phyloP scores from a whole-genome alignment of 2,888 invertebrate species.

The Argynnis bischoffii region DNA sequence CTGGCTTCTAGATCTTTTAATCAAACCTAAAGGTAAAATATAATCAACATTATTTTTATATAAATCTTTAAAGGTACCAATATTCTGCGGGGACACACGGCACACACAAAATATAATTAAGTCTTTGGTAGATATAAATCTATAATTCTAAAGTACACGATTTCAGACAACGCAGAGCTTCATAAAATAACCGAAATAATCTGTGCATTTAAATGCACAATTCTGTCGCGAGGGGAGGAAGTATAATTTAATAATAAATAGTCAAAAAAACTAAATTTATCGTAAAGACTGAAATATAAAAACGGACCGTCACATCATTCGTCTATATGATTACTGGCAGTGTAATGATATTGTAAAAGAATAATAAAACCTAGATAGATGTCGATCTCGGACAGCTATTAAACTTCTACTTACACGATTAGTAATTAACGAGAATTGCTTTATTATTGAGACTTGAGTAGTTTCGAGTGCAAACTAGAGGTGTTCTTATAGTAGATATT shows the following conservation, averaged over 20 bases:
- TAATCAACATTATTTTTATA: constrained; percentile 4
- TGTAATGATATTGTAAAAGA: constrained; percentile 72
- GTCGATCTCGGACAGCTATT: constrained; percentile 54
- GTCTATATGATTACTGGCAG: constrained; percentile 79
- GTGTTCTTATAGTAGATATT: constrained; percentile 76
- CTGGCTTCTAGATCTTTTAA: not conserved
- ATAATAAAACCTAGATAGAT: constrained; percentile 54
- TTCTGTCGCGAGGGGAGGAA: constrained; percentile 45
- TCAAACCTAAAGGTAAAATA: constrained; percentile 2
- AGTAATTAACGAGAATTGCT: constrained; percentile 80
- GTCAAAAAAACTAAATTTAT: constrained; percentile 72
- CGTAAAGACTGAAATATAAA: constrained; percentile 80
- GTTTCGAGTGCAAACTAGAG: constrained; percentile 77
- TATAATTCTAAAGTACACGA: constrained; percentile 28
- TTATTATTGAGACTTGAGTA: constrained; percentile 70
- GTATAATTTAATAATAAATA: constrained; percentile 60
- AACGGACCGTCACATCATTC: constrained; percentile 75
- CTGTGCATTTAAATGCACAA: constrained; percentile 44
- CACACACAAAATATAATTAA: constrained; percentile 19
- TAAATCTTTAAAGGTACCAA: constrained; percentile 1
- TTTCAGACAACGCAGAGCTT: constrained; percentile 64
- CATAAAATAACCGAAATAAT: constrained; percentile 45
- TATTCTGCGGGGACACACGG: constrained; percentile 10
- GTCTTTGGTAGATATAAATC: constrained; percentile 18
- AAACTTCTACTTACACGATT: constrained; percentile 75